Percentiles rank a stretch among this genome's conserved stretches.
These are phyloP conservation scores for Ctenicera cuprea DNA, from an alignment of 2,888 invertebrate species.

Conservation along the genomic window DNA sequence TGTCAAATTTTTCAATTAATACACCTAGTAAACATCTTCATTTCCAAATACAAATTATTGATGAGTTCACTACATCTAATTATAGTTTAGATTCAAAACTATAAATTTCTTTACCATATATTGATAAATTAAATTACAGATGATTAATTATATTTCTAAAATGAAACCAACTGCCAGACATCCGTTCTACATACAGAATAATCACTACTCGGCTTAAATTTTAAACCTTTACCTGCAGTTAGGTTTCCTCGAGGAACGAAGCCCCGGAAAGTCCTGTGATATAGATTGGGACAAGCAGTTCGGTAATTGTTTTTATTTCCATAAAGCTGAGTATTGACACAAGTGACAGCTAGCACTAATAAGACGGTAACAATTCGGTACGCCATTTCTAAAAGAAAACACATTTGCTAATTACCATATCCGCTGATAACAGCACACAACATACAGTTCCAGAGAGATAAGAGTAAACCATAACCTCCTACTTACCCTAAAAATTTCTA, in stretches of 20 bases:
- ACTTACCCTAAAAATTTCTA: background rate
- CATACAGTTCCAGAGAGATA: slow-evolving; percentile 17
- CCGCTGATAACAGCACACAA: slow-evolving; percentile 22
- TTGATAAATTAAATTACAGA: too few relatives aligned
- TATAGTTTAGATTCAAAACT: too few relatives aligned
- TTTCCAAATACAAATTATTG: too few relatives aligned
- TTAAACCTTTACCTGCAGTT: slow-evolving; percentile 40
- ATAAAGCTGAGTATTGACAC: slow-evolving; percentile 47
- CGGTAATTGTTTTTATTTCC: slow-evolving; percentile 53
- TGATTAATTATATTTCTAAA: too few relatives aligned
- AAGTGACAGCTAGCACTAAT: slow-evolving; percentile 1
- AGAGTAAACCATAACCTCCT: slow-evolving; percentile 12
- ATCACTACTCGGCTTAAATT: too few relatives aligned
- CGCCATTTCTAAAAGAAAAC: slow-evolving; percentile 7
- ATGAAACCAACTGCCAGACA: too few relatives aligned
- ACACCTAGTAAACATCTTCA: too few relatives aligned
- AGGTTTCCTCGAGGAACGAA: slow-evolving; percentile 68
- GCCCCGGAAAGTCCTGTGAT: slow-evolving; percentile 66
- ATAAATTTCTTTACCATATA: too few relatives aligned
- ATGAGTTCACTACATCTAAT: too few relatives aligned
- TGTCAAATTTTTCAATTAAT: too few relatives aligned
- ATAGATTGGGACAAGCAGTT: slow-evolving; percentile 65
- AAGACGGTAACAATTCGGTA: background rate
- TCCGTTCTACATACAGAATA: too few relatives aligned
- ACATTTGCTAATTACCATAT: background rate